Percentiles rank a stretch among this genome's conserved stretches.
Conservation (phyloP, 2,113 vertebrate genomes). For the Chroicocephalus ridibundus region DNA sequence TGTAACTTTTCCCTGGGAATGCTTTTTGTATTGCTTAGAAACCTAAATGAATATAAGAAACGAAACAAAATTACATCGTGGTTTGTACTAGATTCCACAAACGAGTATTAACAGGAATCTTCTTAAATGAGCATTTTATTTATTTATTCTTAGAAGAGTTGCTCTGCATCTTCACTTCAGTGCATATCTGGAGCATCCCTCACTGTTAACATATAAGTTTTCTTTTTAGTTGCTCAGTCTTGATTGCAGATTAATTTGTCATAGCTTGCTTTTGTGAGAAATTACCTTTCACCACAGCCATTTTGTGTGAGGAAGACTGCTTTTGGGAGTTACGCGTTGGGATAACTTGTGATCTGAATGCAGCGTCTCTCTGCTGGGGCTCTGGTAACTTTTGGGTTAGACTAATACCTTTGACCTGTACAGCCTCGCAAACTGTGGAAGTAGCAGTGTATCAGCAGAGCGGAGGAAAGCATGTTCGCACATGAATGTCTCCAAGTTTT, state of each 20-base stretch:
- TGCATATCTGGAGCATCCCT: neutral
- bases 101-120: neutral
- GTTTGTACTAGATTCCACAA: neutral
- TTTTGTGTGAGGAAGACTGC: neutral
- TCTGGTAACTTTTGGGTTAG: neutral
- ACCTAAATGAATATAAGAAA: neutral
- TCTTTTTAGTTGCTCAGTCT: neutral
- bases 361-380: neutral
- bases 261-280: neutral
- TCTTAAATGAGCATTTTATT: neutral
- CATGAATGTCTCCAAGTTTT: neutral
- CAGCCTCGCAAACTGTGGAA: neutral
- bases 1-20: neutral
- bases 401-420: neutral
- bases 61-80: neutral
- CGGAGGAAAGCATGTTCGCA: neutral
- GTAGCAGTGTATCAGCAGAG: neutral
- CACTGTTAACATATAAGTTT: rapidly evolving
- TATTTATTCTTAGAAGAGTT: neutral
- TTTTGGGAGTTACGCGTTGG: neutral
- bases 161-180: neutral
- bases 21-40: neutral
- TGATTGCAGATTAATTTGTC: neutral
- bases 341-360: neutral
- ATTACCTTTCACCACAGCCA: neutral